A percentile compares a stretch with the other conserved stretches of the same genome.
Conservation (phyloP, 1,140 invertebrate species). For the Pogonognathellus flavescens region DNA sequence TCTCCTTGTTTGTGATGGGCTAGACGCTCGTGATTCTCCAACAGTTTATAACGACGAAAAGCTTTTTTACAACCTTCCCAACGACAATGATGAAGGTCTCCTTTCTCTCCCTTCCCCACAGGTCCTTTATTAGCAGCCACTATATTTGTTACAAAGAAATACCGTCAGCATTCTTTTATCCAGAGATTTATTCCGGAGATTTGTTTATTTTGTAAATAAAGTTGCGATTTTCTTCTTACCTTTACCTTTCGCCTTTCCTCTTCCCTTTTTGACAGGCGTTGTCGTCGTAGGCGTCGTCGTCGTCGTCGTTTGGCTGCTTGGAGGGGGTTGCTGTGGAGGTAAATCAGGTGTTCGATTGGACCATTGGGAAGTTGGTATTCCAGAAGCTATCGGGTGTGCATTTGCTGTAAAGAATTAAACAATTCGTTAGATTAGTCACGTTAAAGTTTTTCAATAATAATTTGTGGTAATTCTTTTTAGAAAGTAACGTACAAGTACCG, state of each 20-base stretch:
- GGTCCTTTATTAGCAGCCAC: constrained; percentile 21
- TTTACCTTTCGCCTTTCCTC: constrained; percentile 13
- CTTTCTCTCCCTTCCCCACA: constrained; percentile 2
- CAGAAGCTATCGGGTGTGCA: constrained; percentile 11
- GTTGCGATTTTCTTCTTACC: background rate
- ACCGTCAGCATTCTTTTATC: background rate
- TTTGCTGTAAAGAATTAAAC: too few relatives aligned
- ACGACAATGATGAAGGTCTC: constrained; percentile 58
- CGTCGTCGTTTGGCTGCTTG: background rate
- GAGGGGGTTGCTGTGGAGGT: background rate
- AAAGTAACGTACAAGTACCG: background rate
- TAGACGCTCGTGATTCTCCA: constrained; percentile 58
- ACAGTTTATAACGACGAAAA: constrained; percentile 55
- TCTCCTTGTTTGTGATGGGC: constrained; percentile 53
- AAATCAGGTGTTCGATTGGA: background rate
- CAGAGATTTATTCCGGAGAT: background rate
- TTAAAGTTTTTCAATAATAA: too few relatives aligned
- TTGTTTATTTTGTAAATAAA: background rate
- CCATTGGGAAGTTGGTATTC: constrained; percentile 19
- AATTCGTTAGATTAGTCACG: too few relatives aligned
- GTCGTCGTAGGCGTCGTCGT: constrained; percentile 38
- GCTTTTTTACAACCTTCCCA: constrained; percentile 59
- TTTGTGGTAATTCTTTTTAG: too few relatives aligned
- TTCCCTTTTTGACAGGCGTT: constrained; percentile 41
- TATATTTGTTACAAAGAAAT: background rate